These are phyloP conservation scores for Augiades crinisus DNA, from an alignment of 2,888 invertebrate species.

Conservation along the genomic window DNA sequence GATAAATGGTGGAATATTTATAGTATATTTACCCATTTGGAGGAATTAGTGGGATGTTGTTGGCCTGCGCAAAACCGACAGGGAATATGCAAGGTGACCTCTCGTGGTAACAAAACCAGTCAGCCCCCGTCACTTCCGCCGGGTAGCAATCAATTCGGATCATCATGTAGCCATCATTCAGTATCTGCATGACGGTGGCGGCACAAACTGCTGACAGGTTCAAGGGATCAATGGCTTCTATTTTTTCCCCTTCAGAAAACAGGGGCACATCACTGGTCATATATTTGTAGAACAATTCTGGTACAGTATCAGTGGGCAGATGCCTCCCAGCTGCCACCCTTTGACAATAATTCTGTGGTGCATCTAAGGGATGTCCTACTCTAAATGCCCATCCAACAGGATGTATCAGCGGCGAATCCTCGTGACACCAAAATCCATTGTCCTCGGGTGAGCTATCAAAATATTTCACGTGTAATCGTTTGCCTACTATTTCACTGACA, in stretches of 20 bases:
- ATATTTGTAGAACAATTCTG: constrained; percentile 88
- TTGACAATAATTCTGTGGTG: constrained; percentile 89
- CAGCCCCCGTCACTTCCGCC: constrained; percentile 90
- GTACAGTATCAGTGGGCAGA: constrained; percentile 89
- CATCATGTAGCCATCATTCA: constrained; percentile 97
- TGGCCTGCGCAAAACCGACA: constrained; percentile 94
- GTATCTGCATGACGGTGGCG: constrained; percentile 96
- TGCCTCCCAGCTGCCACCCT: constrained; percentile 86
- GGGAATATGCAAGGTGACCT: constrained; percentile 97
- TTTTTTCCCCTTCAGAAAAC: constrained; percentile 94
- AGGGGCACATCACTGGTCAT: constrained; percentile 76
- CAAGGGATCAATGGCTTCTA: constrained; percentile 98
- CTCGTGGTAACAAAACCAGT: constrained; percentile 98
- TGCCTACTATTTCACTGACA: constrained; percentile 94
- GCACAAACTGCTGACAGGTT: constrained; percentile 97
- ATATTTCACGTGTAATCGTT: constrained; percentile 94
- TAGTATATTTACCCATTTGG: constrained; percentile 81
- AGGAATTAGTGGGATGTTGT: constrained; percentile 92
- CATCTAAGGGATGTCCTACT: constrained; percentile 94
- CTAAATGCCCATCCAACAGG: constrained; percentile 97
- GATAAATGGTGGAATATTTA: too few relatives aligned
- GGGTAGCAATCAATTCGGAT: constrained; percentile 97
- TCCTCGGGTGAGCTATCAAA: constrained; percentile 90
- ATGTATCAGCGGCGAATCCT: constrained; percentile 96
- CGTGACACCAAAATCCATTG: constrained; percentile 98